Evolutionary conservation across 2,888 invertebrate genomes (phyloP).

Genomic region (Nemapogon koenigi): DNA sequence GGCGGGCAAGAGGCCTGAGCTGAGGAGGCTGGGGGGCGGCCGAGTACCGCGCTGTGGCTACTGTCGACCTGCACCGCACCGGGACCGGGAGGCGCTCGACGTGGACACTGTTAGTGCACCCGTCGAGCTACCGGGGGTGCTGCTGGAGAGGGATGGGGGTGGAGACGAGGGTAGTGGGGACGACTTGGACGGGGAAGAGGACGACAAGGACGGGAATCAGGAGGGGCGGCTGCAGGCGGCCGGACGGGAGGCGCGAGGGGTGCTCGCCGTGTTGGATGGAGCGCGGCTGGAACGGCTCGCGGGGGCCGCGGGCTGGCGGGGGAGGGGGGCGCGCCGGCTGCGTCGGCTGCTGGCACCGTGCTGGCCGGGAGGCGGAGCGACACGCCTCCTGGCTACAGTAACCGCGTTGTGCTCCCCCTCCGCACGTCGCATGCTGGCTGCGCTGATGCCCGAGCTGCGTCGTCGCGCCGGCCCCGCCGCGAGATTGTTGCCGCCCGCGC

Average conservation of each 20-base stretch:
- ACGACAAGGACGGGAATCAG: neutral
- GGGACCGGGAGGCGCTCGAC: too few relatives aligned
- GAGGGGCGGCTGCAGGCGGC: slow-evolving; percentile 8
- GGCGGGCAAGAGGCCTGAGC: too few relatives aligned
- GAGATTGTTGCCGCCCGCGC: slow-evolving; percentile 11
- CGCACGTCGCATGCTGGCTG: slow-evolving; percentile 14
- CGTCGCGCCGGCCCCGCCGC: slow-evolving; percentile 23
- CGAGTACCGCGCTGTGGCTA: too few relatives aligned
- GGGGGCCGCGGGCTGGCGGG: slow-evolving; percentile 27
- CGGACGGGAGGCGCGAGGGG: slow-evolving; percentile 22
- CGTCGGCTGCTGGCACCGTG: neutral
- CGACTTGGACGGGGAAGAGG: too few relatives aligned
- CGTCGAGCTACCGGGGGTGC: too few relatives aligned
- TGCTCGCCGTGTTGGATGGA: slow-evolving; percentile 16
- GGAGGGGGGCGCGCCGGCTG: slow-evolving; percentile 13
- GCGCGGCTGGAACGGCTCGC: slow-evolving; percentile 12
- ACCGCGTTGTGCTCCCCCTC: slow-evolving; percentile 16
- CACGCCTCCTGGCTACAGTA: too few relatives aligned
- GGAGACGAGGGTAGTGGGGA: too few relatives aligned
- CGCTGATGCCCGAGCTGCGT: slow-evolving; percentile 14
- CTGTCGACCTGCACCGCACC: too few relatives aligned
- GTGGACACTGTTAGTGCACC: too few relatives aligned
- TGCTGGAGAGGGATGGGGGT: too few relatives aligned
- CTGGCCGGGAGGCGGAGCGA: neutral
- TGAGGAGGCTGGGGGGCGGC: too few relatives aligned